These are phyloP conservation scores for Megamerina dolium DNA, from an alignment of 2,888 invertebrate species.

Conservation along the genomic window DNA sequence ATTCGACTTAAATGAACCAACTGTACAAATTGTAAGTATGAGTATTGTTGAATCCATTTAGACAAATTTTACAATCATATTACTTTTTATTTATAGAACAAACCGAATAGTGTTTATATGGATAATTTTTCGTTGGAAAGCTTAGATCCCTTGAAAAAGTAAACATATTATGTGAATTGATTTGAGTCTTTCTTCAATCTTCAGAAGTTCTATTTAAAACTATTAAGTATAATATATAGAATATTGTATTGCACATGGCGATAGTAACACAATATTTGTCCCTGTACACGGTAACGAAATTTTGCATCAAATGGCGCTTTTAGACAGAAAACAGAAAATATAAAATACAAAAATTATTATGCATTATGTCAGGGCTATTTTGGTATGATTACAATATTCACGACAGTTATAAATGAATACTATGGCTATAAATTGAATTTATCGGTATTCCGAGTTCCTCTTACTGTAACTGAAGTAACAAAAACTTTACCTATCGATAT, in stretches of 20 bases:
- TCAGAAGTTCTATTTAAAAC: neutral
- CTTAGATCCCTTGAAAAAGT: constrained; percentile 82
- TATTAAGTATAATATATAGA: neutral
- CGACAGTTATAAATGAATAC: too few relatives aligned
- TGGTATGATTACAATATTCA: too few relatives aligned
- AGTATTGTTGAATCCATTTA: neutral
- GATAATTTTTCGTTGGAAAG: constrained; percentile 93
- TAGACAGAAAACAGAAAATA: too few relatives aligned
- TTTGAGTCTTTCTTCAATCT: neutral
- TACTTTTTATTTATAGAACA: constrained; percentile 58
- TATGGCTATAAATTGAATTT: too few relatives aligned
- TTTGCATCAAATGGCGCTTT: constrained; percentile 16
- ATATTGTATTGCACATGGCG: neutral
- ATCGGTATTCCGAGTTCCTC: too few relatives aligned
- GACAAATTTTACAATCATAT: neutral
- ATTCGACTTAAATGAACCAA: constrained; percentile 51
- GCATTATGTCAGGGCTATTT: too few relatives aligned
- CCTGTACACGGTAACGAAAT: too few relatives aligned
- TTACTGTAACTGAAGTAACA: too few relatives aligned
- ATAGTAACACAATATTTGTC: neutral
- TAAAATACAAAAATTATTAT: too few relatives aligned
- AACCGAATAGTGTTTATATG: constrained; percentile 39
- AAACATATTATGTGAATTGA: constrained; percentile 16
- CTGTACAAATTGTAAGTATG: neutral
- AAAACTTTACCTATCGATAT: too few relatives aligned